Percentiles rank a stretch among this genome's conserved stretches.
Evolutionary conservation across 2,888 invertebrate genomes (phyloP).

Genomic region (Autographa gamma): DNA sequence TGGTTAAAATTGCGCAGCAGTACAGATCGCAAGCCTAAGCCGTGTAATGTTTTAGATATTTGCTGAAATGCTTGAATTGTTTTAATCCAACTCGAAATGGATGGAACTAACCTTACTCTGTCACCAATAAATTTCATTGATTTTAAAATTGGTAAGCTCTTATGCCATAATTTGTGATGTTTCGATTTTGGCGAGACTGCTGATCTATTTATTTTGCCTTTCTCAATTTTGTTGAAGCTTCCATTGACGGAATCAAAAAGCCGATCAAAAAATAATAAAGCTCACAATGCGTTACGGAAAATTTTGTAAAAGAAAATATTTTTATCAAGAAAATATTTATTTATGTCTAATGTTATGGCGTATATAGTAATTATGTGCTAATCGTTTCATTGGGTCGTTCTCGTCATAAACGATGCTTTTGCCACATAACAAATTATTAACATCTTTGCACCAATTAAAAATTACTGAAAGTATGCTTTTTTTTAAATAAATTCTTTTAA

Average conservation of each 20-base stretch:
- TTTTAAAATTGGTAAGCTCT: slow-evolving; percentile 12
- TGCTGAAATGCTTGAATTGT: too few species aligned
- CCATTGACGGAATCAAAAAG: not conserved
- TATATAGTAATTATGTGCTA: too few species aligned
- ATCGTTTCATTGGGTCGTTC: too few species aligned
- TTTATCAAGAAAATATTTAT: not conserved
- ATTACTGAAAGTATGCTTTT: slow-evolving; percentile 1
- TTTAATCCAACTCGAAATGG: too few species aligned
- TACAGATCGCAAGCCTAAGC: not conserved
- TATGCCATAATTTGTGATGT: slow-evolving; percentile 10
- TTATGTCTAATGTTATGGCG: not conserved
- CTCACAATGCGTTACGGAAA: not conserved
- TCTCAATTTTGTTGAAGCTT: not conserved
- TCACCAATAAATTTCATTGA: slow-evolving; percentile 13
- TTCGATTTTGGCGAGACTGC: slow-evolving; percentile 5
- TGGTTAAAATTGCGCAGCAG: slow-evolving; percentile 8
- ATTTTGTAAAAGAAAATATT: not conserved
- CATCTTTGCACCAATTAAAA: slow-evolving; percentile 13
- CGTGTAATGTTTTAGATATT: not conserved
- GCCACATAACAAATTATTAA: slow-evolving; percentile 12
- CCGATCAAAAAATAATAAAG: not conserved
- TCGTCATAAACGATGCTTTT: slow-evolving; percentile 7
- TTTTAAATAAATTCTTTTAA: not conserved
- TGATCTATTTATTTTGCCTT: not conserved
- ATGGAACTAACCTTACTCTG: slow-evolving; percentile 5